These are phyloP conservation scores for Cladopsammia gracilis DNA, from an alignment of 64 coral and sea anemone species.

Conservation along the genomic window DNA sequence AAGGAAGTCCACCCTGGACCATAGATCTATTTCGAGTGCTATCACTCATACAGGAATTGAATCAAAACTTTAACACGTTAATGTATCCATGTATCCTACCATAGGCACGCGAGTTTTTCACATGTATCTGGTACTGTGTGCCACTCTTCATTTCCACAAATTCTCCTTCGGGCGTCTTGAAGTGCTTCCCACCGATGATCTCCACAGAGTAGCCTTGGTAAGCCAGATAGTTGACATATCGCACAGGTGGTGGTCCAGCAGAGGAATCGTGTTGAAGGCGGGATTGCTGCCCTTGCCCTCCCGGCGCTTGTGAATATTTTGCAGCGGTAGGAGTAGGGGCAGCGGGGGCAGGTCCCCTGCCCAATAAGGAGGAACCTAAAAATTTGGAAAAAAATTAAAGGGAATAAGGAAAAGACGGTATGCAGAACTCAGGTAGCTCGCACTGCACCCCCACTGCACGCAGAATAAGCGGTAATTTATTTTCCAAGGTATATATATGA, in stretches of 20 bases:
- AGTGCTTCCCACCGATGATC: slow-evolving; percentile 47
- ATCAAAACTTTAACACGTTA: too few relatives aligned
- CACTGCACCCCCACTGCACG: too few relatives aligned
- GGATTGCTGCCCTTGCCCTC: neutral
- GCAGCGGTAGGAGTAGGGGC: neutral
- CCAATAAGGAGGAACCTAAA: too few relatives aligned
- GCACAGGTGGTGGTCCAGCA: neutral
- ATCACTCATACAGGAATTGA: too few relatives aligned
- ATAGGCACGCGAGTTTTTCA: slow-evolving; percentile 17
- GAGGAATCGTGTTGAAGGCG: neutral
- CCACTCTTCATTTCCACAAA: slow-evolving; percentile 57
- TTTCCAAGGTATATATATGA: too few relatives aligned
- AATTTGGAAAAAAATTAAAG: too few relatives aligned
- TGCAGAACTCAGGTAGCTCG: too few relatives aligned
- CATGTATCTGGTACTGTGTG: slow-evolving; percentile 41
- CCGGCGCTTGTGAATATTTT: neutral
- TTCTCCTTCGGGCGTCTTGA: slow-evolving; percentile 30
- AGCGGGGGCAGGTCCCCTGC: neutral
- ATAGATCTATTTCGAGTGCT: too few relatives aligned
- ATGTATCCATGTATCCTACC: neutral
- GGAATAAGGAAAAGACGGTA: neutral
- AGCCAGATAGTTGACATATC: slow-evolving; percentile 32
- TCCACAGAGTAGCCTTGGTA: slow-evolving; percentile 39
- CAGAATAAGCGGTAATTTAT: too few relatives aligned
- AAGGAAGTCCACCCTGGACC: too few relatives aligned